Evolutionary conservation across 2,797 vertebrate species (phyloP).

Genomic region (Microchirus variegatus): DNA sequence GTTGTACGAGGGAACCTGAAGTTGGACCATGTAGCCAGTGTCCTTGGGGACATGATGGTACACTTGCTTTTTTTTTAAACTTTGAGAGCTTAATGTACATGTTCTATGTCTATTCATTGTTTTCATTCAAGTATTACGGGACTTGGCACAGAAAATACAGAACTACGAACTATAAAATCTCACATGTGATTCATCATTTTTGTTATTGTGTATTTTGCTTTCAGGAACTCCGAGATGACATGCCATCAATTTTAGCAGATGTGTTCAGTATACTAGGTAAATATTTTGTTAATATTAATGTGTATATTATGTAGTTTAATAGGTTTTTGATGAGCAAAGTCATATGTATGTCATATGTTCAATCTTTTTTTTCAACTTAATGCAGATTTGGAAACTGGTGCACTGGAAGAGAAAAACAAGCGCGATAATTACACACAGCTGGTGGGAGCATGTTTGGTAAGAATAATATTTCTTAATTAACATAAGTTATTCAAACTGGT

Average conservation of each 20-base stretch:
- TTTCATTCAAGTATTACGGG: not conserved
- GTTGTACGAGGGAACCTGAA: slow-evolving; percentile 95
- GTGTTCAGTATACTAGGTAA: slow-evolving; percentile 97
- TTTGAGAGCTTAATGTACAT: no score
- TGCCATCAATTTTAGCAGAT: slow-evolving; percentile 97
- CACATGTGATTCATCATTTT: not conserved
- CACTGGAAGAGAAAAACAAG: slow-evolving; percentile 97
- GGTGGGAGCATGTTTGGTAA: slow-evolving; percentile 97
- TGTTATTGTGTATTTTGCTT: slow-evolving; percentile 16
- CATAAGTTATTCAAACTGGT: not conserved
- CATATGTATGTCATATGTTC: not conserved
- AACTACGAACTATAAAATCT: no score
- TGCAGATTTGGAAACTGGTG: slow-evolving; percentile 96
- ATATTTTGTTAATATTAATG: slow-evolving; percentile 5
- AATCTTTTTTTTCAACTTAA: not conserved
- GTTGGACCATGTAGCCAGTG: slow-evolving; percentile 89
- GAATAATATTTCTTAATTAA: slow-evolving; percentile 44
- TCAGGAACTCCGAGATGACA: slow-evolving; percentile 94
- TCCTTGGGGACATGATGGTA: slow-evolving; percentile 95
- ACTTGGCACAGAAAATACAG: not conserved
- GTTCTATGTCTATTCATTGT: no score
- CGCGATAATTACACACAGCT: slow-evolving; percentile 96
- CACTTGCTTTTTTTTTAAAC: slow-evolving; percentile 21
- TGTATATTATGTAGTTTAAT: not conserved
- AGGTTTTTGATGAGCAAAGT: not conserved